Evolutionary conservation across 2,888 invertebrate genomes (phyloP).

Genomic region (Platycheirus albimanus): DNA sequence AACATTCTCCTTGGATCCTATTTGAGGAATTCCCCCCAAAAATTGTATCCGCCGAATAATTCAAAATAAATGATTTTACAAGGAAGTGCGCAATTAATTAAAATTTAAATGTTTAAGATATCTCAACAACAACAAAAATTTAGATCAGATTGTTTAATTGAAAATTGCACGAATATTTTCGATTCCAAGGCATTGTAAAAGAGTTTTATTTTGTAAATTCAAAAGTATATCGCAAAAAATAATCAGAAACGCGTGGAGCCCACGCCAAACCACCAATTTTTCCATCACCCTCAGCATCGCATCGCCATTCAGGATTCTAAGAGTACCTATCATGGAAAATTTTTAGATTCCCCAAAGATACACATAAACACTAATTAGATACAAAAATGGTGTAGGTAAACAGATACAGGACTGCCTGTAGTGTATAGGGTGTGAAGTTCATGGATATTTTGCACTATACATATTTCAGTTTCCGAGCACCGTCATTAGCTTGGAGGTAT

Average conservation of each 20-base stretch:
- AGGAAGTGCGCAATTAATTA: not conserved
- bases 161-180: not conserved
- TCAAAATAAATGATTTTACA: not conserved
- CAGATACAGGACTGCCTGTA: not conserved
- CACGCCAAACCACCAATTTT: no score
- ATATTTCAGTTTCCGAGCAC: not conserved
- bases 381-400: not conserved
- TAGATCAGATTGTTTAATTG: not conserved
- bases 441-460: not conserved
- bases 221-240: not conserved
- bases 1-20: not conserved
- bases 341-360: not conserved
- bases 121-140: not conserved
- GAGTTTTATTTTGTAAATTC: not conserved
- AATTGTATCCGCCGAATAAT: not conserved
- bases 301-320: no score
- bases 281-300: not conserved
- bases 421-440: slow-evolving; percentile 27
- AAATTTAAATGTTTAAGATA: not conserved
- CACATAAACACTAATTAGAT: not conserved
- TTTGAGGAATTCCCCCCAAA: not conserved
- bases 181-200: not conserved
- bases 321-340: not conserved
- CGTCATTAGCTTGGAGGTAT: slow-evolving; percentile 12
- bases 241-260: not conserved